Evolutionary conservation across 1,140 invertebrate genomes (phyloP), one percentile per base, ranked within the genome.

Genomic region (Cyclina sinensis): DNA sequence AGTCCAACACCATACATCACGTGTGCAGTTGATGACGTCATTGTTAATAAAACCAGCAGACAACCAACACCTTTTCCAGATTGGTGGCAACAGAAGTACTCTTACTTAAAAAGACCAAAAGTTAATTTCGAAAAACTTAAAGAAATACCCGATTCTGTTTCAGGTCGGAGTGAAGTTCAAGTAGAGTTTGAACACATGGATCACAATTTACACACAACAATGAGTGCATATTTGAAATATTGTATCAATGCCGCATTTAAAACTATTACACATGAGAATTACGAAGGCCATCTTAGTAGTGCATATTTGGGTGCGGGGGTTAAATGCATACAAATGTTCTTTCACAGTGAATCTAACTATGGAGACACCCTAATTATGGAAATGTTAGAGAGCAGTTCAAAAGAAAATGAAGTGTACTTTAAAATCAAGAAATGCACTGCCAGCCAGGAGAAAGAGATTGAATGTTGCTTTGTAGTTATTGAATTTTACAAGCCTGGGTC

Each of bases 141-240:
- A 16, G 54, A 54, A 32, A 24, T 14, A 4, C 1, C 9, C 4
- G 46, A 54, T 32, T 12, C 27, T 30, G 16, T 32, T 35, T 14
- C 46, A 18, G 30, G 16, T 11, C 24, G n/a, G 16, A 32, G 24
- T n/a, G 48, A 78, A 51, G 5, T 78, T 9, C 48, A 32, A 30
- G 27, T 78, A 18, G 48, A 78, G 32, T 78, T 78, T 51, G 74
- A 78, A 32, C 46, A 54, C 5, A 18, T 78, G 18, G 74, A 78
- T 21, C 74, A 78, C 27, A 78, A 78, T 37, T 51, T 32, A 35
- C 74, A 78, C 32, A 78, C 74, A 35, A 78, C 74, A 30, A 78
- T 46, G n/a, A 78, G 74, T 12, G 74, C 74, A 35, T 78, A 78
- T n/a, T 51, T 78, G 27, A 78, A 54, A 30, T 54, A 57, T 18